Conservation (phyloP, 1,140 invertebrate species). For the Aphidius gifuensis region DNA sequence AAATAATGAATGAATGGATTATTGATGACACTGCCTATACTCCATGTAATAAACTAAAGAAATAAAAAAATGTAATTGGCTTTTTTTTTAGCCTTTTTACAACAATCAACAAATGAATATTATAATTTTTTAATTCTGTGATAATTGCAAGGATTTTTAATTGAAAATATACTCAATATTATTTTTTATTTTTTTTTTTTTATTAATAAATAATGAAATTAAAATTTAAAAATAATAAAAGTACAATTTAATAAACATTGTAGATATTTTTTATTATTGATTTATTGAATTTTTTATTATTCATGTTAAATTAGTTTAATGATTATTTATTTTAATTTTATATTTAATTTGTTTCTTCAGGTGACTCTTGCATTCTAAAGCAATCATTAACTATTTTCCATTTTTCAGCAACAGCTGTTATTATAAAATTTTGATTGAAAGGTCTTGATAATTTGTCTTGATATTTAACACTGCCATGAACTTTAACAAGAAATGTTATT, state of each 20-base stretch:
- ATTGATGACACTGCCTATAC: slow-evolving; percentile 41
- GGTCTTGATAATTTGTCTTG: slow-evolving; percentile 59
- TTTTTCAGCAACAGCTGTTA: slow-evolving; percentile 78
- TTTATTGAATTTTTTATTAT: slow-evolving; percentile 5
- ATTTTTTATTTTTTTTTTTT: too few species aligned
- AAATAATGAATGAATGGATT: slow-evolving; percentile 25
- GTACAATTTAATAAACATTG: too few species aligned
- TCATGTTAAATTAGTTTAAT: neutral
- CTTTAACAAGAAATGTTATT: slow-evolving; percentile 70
- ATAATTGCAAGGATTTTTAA: neutral
- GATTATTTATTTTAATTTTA: neutral
- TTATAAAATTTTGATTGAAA: slow-evolving; percentile 79
- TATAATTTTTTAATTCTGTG: slow-evolving; percentile 9
- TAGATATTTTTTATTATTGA: neutral
- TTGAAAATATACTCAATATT: too few species aligned
- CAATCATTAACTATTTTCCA: slow-evolving; percentile 87
- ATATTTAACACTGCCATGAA: slow-evolving; percentile 71
- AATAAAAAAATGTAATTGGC: slow-evolving; percentile 19
- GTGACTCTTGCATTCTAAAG: slow-evolving; percentile 70
- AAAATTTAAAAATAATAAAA: too few species aligned
- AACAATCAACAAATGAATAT: neutral
- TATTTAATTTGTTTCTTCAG: slow-evolving; percentile 27
- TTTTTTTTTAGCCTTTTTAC: slow-evolving; percentile 15
- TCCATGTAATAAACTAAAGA: slow-evolving; percentile 32
- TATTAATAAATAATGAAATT: too few species aligned